Evolutionary conservation across 2,888 invertebrate genomes (phyloP).

Genomic region (Mactromeris polynyma): DNA sequence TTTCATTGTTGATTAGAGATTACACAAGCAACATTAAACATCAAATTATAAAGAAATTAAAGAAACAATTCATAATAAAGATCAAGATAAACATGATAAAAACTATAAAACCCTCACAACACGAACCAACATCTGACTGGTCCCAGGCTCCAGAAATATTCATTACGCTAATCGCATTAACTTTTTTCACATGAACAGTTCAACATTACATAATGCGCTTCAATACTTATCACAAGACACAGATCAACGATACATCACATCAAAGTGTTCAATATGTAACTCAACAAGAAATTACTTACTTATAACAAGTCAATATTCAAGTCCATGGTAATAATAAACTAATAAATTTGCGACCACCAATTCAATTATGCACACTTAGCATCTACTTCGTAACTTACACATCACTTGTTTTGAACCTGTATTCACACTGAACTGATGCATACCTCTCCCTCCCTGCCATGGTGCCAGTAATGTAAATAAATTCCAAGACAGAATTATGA

Average conservation of each 20-base stretch:
- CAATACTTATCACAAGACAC: not conserved
- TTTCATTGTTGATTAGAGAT: too few relatives aligned
- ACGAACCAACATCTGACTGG: not conserved
- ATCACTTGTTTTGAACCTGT: not conserved
- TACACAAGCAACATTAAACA: too few relatives aligned
- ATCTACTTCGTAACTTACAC: not conserved
- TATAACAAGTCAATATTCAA: not conserved
- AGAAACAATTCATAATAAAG: too few relatives aligned
- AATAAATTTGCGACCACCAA: not conserved
- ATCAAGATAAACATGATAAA: too few relatives aligned
- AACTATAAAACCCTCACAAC: not conserved
- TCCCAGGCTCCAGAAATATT: not conserved
- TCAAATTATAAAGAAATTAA: too few relatives aligned
- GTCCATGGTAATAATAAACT: not conserved
- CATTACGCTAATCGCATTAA: not conserved
- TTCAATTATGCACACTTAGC: not conserved
- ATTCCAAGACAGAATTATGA: not conserved
- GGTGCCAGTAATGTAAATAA: not conserved
- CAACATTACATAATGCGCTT: not conserved
- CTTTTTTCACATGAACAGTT: not conserved
- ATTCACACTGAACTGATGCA: not conserved
- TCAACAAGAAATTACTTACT: not conserved
- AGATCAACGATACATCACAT: not conserved
- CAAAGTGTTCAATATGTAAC: not conserved
- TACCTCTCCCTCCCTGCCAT: not conserved